phyloP scores from a whole-genome alignment of 2,797 vertebrate genomes.

The Chelmon rostratus region DNA sequence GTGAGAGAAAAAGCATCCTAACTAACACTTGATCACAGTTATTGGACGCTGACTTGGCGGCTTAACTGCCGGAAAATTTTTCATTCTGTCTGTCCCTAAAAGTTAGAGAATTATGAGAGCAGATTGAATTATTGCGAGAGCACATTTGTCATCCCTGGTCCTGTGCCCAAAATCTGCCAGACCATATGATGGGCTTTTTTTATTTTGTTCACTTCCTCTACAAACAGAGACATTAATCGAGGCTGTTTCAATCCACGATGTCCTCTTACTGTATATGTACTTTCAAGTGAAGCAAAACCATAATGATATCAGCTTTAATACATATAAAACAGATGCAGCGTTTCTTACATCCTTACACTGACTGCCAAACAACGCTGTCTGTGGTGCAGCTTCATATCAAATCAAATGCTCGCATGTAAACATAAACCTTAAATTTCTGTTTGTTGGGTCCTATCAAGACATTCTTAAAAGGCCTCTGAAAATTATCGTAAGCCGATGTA shows the following conservation, averaged over 20 bases:
- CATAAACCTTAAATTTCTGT: conserved; percentile 70
- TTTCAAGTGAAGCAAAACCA: conserved; percentile 57
- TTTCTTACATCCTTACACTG: conserved; percentile 47
- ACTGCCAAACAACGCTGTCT: conserved; percentile 69
- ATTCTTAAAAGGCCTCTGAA: conserved; percentile 76
- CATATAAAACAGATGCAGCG: conserved; percentile 68
- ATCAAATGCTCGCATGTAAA: conserved; percentile 68
- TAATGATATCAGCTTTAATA: conserved; percentile 68
- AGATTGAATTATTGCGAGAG: conserved; percentile 91
- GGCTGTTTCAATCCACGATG: conserved; percentile 70
- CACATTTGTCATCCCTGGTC: conserved; percentile 91
- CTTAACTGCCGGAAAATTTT: conserved; percentile 85
- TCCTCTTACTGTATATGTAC: conserved; percentile 73
- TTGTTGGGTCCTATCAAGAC: conserved; percentile 76
- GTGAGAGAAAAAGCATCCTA: conserved; percentile 86
- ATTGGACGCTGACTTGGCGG: conserved; percentile 86
- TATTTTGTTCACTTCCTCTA: conserved; percentile 88
- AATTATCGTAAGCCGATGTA: conserved; percentile 80
- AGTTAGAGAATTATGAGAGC: conserved; percentile 91
- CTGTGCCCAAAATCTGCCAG: conserved; percentile 90
- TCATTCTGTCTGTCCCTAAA: conserved; percentile 88
- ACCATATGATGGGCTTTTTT: conserved; percentile 92
- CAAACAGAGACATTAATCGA: conserved; percentile 85
- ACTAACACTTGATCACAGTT: conserved; percentile 87
- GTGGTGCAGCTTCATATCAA: conserved; percentile 43